Percentiles rank a stretch among this genome's conserved stretches.
Conservation (phyloP, 2,113 vertebrate species). For the Bagarius yarrelli region DNA sequence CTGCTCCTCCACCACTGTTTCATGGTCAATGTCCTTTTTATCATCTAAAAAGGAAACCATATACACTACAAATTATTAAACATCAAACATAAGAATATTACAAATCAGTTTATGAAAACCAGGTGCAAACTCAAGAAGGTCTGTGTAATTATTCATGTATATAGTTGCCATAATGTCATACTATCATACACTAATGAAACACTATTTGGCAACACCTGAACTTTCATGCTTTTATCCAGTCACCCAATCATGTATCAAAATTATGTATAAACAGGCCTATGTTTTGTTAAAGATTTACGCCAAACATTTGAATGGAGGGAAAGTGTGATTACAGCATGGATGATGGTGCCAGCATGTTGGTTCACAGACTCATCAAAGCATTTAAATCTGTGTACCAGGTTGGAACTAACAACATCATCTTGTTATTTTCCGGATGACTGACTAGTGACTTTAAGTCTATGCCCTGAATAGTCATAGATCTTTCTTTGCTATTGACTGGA, state of each 20-base stretch:
- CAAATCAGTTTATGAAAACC: background rate
- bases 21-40: slow-evolving; percentile 98
- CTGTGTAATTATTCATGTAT: background rate
- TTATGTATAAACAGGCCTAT: background rate
- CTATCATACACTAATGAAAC: no score
- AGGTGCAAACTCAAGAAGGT: background rate
- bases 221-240: background rate
- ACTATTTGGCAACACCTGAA: background rate
- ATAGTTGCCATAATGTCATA: background rate
- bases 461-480: background rate
- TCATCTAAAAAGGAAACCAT: slow-evolving; percentile 80
- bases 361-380: no score
- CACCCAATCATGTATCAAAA: background rate
- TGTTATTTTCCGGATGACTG: background rate
- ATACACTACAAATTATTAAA: background rate
- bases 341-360: background rate
- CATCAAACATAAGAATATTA: background rate
- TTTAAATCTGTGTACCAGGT: no score
- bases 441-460: background rate
- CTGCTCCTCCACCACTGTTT: slow-evolving; percentile 91
- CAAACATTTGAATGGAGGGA: no score
- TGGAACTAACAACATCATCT: background rate
- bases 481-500: background rate
- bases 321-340: background rate
- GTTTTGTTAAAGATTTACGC: no score